Conservation (phyloP, 2,113 vertebrate genomes). For the Plectropomus leopardus region DNA sequence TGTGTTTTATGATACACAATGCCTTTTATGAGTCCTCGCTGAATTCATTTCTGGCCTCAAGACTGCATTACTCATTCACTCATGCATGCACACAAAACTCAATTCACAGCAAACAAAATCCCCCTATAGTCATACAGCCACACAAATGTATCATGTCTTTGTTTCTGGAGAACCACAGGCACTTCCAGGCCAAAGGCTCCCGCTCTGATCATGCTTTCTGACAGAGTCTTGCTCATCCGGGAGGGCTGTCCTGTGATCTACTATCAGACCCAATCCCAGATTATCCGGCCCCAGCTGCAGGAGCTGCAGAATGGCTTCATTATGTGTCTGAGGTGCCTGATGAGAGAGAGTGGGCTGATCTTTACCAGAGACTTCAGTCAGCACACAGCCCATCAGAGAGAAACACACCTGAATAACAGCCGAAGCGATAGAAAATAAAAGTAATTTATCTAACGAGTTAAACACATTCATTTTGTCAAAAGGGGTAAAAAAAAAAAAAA, state of each 20-base stretch:
- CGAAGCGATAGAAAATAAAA: background rate
- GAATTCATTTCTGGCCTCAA: slow-evolving; percentile 55
- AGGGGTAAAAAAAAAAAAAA: background rate
- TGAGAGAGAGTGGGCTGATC: slow-evolving; percentile 52
- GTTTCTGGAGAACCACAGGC: slow-evolving; percentile 54
- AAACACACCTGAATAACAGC: slow-evolving; percentile 15
- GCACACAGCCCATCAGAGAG: slow-evolving; percentile 1
- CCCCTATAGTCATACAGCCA: slow-evolving; percentile 17
- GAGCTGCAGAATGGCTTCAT: slow-evolving; percentile 78
- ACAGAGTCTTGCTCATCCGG: slow-evolving; percentile 72
- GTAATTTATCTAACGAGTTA: background rate
- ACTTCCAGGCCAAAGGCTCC: slow-evolving; percentile 58
- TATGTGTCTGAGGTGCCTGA: slow-evolving; percentile 69
- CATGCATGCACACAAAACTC: slow-evolving; percentile 50
- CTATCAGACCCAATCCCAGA: slow-evolving; percentile 72
- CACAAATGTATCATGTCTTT: slow-evolving; percentile 71
- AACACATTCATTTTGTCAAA: background rate
- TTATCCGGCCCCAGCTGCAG: slow-evolving; percentile 79
- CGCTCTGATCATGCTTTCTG: slow-evolving; percentile 63
- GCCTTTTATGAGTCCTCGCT: slow-evolving; percentile 47
- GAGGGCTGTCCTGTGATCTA: slow-evolving; percentile 71
- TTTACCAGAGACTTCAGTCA: slow-evolving; percentile 46
- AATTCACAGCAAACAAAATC: slow-evolving; percentile 58
- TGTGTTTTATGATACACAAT: slow-evolving; percentile 47
- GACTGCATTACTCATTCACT: slow-evolving; percentile 56